These are phyloP conservation scores for Xenopus laevis DNA, from an alignment of 2,113 vertebrate species.

Conservation along the genomic window DNA sequence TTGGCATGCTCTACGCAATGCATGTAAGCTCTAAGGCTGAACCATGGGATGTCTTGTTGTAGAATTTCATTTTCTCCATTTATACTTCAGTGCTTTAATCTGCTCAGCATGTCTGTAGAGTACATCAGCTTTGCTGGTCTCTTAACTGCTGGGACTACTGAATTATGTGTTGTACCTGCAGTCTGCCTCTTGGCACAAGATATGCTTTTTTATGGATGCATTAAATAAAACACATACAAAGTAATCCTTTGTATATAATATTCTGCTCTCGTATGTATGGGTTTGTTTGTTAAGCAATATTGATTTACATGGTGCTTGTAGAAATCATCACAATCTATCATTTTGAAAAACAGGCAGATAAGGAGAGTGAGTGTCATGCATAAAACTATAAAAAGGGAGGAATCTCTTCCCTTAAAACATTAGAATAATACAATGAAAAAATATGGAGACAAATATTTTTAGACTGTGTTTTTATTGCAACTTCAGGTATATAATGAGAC, in stretches of 20 bases:
- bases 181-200: slow-evolving; percentile 3
- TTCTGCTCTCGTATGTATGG: background rate
- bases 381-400: no score
- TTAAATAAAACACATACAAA: background rate
- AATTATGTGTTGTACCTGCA: slow-evolving; percentile 11
- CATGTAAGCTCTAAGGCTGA: slow-evolving; percentile 4
- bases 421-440: no score
- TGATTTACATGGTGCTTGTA: background rate
- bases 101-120: slow-evolving; percentile 6
- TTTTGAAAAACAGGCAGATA: background rate
- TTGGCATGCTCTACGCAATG: background rate
- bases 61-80: slow-evolving; percentile 15
- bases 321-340: background rate
- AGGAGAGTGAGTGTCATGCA: no score
- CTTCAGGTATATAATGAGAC: no score
- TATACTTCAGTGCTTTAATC: slow-evolving; percentile 15
- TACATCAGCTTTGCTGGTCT: background rate
- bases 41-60: background rate
- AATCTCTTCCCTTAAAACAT: no score
- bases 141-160: slow-evolving; percentile 6
- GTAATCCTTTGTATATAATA: background rate
- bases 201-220: background rate
- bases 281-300: background rate
- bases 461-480: no score
- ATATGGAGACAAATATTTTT: no score